Percentiles rank a stretch among this genome's conserved stretches.
Conservation (phyloP, 2,113 vertebrate genomes). For the Megatriorchis doriae region DNA sequence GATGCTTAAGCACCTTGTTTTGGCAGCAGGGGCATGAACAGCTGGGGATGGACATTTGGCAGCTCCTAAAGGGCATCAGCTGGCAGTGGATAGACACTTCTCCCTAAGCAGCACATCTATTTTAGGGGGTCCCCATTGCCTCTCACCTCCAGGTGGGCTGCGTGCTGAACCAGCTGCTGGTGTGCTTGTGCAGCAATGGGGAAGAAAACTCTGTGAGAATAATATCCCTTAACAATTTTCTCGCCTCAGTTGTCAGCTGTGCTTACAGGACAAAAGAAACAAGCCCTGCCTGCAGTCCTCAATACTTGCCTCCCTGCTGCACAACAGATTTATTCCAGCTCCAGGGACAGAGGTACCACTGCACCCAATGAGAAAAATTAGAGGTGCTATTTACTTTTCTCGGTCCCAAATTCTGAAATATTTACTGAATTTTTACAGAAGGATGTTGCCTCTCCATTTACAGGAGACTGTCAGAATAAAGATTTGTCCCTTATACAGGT, state of each 20-base stretch:
- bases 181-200: neutral
- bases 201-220: neutral
- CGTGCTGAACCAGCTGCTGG: neutral
- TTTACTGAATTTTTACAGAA: neutral
- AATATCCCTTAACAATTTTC: neutral
- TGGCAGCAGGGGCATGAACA: neutral
- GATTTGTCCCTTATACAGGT: neutral
- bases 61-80: neutral
- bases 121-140: neutral
- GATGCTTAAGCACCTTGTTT: neutral
- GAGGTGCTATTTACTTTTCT: neutral
- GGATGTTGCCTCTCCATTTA: neutral
- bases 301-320: neutral
- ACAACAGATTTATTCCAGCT: neutral
- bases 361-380: neutral
- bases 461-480: neutral
- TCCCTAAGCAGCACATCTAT: neutral
- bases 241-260: neutral
- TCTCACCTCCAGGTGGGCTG: neutral
- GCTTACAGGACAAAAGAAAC: neutral
- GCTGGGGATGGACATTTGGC: neutral
- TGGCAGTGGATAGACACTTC: neutral
- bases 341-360: neutral
- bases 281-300: neutral
- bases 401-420: neutral